phyloP scores from a whole-genome alignment of 2,888 invertebrate genomes.

The Petrolisthes manimaculis region DNA sequence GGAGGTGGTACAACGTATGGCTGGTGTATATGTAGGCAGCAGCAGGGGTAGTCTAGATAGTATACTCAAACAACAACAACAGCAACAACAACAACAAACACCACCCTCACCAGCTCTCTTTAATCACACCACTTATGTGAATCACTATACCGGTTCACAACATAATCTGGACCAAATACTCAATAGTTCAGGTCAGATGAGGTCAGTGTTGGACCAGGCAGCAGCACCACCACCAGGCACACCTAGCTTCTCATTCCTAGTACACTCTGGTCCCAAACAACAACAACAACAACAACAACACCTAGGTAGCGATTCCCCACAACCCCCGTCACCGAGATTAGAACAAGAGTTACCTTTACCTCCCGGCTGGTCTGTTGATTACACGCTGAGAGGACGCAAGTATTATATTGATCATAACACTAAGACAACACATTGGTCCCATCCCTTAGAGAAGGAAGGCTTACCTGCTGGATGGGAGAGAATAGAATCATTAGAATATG shows the following conservation, averaged over 20 bases:
- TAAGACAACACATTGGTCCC: conserved; percentile 99
- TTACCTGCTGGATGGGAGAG: conserved; percentile 97
- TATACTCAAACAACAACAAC: conserved; percentile 30
- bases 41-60: conserved; percentile 55
- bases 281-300: too few relatives aligned
- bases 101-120: conserved; percentile 48
- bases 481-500: conserved; percentile 92
- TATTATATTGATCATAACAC: conserved; percentile 99
- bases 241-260: conserved; percentile 43
- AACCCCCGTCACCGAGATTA: conserved; percentile 56
- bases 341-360: conserved; percentile 86
- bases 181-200: conserved; percentile 48
- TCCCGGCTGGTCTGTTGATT: conserved; percentile 97
- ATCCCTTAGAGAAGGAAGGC: conserved; percentile 92
- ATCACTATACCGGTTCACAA: conserved; percentile 74
- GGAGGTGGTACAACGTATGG: conserved; percentile 42
- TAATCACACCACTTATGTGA: conserved; percentile 74
- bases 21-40: conserved; percentile 43
- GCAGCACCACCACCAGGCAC: conserved; percentile 31
- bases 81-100: conserved; percentile 15
- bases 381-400: conserved; percentile 89
- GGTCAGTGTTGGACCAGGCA: conserved; percentile 47
- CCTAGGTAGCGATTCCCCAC: conserved; percentile 52
- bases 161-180: conserved; percentile 72
- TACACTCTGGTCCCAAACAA: conserved; percentile 51